These are phyloP conservation scores for Cheirogaleus medius DNA, from an alignment of 2,113 vertebrate genomes.

Conservation along the genomic window DNA sequence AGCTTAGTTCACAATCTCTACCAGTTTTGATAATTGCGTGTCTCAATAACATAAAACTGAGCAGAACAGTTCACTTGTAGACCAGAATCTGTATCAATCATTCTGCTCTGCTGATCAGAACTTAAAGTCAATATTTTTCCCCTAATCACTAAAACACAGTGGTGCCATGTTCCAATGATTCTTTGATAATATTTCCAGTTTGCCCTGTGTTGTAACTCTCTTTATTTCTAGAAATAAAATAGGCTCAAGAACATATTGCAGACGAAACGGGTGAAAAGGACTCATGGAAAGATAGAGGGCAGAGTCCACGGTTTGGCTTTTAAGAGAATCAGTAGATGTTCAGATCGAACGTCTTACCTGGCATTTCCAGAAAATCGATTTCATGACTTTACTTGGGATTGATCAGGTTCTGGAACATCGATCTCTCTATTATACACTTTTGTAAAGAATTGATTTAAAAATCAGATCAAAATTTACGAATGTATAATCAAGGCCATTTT, in stretches of 20 bases:
- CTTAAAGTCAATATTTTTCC: not conserved
- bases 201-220: not conserved
- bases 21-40: not conserved
- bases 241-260: not conserved
- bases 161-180: not conserved
- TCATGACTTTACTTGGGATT: not conserved
- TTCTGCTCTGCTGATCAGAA: not conserved
- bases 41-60: not conserved
- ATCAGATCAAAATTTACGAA: not conserved
- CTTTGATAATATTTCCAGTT: constrained; percentile 13
- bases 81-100: not conserved
- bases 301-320: not conserved
- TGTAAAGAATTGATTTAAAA: not conserved
- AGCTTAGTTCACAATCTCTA: not conserved
- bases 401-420: not conserved
- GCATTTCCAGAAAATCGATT: not conserved
- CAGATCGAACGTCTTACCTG: not conserved
- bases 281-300: not conserved
- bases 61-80: not conserved
- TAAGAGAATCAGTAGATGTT: not conserved
- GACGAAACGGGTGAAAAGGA: not conserved
- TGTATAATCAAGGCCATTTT: not conserved
- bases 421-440: not conserved
- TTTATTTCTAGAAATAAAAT: not conserved
- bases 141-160: not conserved